Base-by-base conservation (phyloP, 2,113 vertebrate species). In the Syngnathus typhle region DNA sequence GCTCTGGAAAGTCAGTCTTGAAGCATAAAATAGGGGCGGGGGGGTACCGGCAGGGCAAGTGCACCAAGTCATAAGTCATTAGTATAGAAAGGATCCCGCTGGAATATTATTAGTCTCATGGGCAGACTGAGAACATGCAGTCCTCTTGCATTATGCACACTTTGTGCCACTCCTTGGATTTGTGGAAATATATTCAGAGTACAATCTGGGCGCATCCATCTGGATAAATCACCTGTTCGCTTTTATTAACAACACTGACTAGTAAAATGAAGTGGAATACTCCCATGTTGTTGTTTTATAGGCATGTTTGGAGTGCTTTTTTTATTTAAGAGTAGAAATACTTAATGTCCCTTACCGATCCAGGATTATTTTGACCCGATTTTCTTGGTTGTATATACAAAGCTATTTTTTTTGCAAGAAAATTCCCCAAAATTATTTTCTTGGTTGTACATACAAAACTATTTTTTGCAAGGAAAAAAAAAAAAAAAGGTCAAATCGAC, bases 1-100 rank as follows among this genome's bases (percentile, higher is more conserved):
- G n/a, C n/a, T 39, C 7, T 19, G 59, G 19, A 60, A 60, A 61
- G 38, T 18, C 16, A 60, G 58, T 21, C 37, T 7, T 41, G 60
- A 23, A 16, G 41, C 39, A 44, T 62, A 23, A 68, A 71, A 46
- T 21, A 18, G 11, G 21, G 11, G 21, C 23, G 23, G 11, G 27
- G 23, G 13, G n/a, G 37, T 56, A 59, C 44, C 65, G 64, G 46
- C 46, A 65, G 74, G 67, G 63, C 65, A 49, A 70, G 60, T 61
- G 61, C 41, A 59, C 62, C 73, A 39, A 52, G 75, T 71, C 76
- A 74, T 36, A 60, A 68, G 65, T 73, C 65, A 75, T 75, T 79
- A 72, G 67, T 64, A 68, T 16, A 59, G 36, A 47, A 52, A 41
- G 39, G 59, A 75, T 61, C 62, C 63, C 62, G 68, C 65, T 27